Base-by-base conservation (phyloP, 2,113 vertebrate genomes). In the Thalassarche chlororhynchos region DNA sequence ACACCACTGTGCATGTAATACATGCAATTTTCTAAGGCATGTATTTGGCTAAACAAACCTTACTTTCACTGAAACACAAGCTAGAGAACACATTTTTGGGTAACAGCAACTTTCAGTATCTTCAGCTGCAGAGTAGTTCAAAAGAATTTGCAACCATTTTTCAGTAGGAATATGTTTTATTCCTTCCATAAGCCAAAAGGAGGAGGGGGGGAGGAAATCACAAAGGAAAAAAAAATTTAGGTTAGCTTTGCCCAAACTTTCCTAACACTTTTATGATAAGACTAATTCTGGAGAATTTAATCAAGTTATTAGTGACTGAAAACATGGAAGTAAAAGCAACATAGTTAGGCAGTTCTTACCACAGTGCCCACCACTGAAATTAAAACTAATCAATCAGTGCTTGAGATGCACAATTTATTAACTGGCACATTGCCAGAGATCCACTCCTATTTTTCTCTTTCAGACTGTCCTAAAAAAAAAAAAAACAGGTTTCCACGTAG, bases 141-240 rank as follows among this genome's bases (percentile, higher is more conserved):
- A 93, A 97, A 96, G 79, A 90, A 93, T 93, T 40, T 96, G 92
- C 76, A 96, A 84, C 46, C 90, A 90, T 81, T 96, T 97, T 90
- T 89, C 88, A 84, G 85, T 71, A 86, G 88, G 57, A 94, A 87
- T 71, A 87, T 78, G 79, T 89, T 93, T 97, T 93, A 95, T 93
- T 94, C 76, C 81, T 97, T 95, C 80, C 94, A 93, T 64, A 96
- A 90, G 38, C 55, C 90, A 94, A 90, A 93, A 85, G 38, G 25
- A 6, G 18, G 6, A 6, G 52, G 10, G 17, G 9, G 29, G 26
- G 14, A 29, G 14, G 51, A 11, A 36, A 61, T 61, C 58, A 36
- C 58, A 36, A 79, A 89, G 61, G 71, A 28, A 61, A 90, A 96
- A 77, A 72, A 64, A 74, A 83, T 11, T 49, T 20, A 82, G n/a